Conservation (phyloP, 2,113 vertebrate species). For the Hemibagrus wyckioides region DNA sequence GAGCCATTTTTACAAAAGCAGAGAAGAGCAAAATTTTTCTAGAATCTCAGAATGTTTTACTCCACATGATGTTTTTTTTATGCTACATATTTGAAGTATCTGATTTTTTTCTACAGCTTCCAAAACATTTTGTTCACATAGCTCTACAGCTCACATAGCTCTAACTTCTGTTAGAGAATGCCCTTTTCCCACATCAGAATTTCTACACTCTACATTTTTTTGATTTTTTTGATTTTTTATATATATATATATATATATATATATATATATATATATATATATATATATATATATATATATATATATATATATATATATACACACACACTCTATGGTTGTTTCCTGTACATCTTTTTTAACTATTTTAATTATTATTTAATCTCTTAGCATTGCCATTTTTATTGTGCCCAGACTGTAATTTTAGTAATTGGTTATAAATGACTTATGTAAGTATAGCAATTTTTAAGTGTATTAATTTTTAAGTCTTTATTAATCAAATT, state of each 20-base stretch:
- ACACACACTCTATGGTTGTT: too few relatives aligned
- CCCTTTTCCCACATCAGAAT: not conserved
- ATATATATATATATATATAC: not conserved
- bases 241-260: too few relatives aligned
- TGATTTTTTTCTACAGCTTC: not conserved
- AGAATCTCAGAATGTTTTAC: not conserved
- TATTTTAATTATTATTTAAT: not conserved
- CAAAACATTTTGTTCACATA: not conserved
- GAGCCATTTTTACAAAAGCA: not conserved
- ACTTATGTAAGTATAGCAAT: not conserved
- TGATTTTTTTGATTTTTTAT: not conserved
- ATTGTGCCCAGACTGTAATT: not conserved
- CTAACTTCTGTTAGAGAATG: not conserved
- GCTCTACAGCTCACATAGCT: too few relatives aligned
- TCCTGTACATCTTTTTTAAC: not conserved
- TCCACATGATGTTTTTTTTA: not conserved
- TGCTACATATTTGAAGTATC: not conserved
- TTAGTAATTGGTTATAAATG: too few relatives aligned
- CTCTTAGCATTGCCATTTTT: not conserved
- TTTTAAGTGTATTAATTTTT: not conserved
- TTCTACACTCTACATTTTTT: not conserved
- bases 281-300: too few relatives aligned
- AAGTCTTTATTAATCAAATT: not conserved
- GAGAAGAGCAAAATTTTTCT: not conserved
- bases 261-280: too few relatives aligned